Conservation (phyloP, 2,113 vertebrate genomes). For the Neoarius graeffei region DNA sequence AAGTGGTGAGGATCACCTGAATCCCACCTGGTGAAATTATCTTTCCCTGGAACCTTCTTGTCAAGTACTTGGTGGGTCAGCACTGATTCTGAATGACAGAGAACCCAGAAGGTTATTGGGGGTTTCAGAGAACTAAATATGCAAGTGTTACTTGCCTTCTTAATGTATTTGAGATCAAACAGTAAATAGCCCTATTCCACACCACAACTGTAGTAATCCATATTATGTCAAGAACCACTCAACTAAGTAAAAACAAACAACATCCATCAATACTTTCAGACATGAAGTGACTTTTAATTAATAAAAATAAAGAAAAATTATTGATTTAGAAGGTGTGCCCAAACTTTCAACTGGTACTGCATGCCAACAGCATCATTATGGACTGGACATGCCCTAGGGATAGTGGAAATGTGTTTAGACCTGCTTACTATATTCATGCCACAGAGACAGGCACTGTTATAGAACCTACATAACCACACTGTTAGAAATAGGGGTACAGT, state of each 20-base stretch:
- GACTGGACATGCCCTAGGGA: background rate
- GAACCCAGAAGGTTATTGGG: background rate
- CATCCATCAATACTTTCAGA: too few relatives aligned
- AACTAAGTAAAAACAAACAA: too few relatives aligned
- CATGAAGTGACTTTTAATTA: too few relatives aligned
- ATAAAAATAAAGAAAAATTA: too few relatives aligned
- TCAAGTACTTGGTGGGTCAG: background rate
- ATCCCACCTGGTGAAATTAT: background rate
- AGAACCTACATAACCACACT: background rate
- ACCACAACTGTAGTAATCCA: too few relatives aligned
- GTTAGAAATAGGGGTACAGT: too few relatives aligned
- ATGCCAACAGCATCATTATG: background rate
- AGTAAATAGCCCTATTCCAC: too few relatives aligned
- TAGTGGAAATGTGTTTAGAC: background rate
- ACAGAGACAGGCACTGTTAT: background rate
- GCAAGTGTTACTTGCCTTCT: background rate
- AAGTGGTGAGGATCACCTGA: background rate
- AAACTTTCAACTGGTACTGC: background rate
- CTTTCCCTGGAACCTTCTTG: background rate
- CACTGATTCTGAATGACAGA: background rate
- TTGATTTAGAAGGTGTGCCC: too few relatives aligned
- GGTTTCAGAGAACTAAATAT: background rate
- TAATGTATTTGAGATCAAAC: background rate
- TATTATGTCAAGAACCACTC: too few relatives aligned
- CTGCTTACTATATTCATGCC: background rate